Base-by-base conservation (phyloP, 2,888 invertebrate species). In the Ornithoptera priamus region DNA sequence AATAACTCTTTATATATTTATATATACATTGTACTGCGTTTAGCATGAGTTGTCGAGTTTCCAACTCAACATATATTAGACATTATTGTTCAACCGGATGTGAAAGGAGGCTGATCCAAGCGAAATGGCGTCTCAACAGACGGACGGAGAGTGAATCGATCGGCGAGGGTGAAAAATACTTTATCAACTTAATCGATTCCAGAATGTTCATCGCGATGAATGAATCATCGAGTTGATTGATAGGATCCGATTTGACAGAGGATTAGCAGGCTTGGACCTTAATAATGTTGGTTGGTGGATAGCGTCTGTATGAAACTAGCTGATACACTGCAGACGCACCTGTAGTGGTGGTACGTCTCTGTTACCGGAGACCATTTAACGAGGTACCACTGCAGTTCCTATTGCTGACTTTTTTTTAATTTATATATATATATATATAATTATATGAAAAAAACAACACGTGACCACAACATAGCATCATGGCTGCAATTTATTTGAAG, bases 191-290 rank as follows among this genome's bases (percentile, higher is more conserved):
- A 68, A 68, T 63, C 68, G 24, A 63, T 68, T 58, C 24, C 58
- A 10, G 30, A 30, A 57, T 58, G 57, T 30, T 22, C 64, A n/a
- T 46, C 56, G 22, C 24, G 17, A 59, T 69, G 65, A 65, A 69
- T 46, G 61, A 65, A 69, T 65, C 42, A 56, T 69, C 17, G 36
- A 42, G 36, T n/a, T 61, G 69, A 69, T 69, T 69, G 69, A 69
- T 69, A 24, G 69, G 56, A 61, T 56, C 42, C n/a, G 17, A 56
- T 53, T 56, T 61, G 69, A 69, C 65, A 61, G 65, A 53, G 65
- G 60, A 69, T 61, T 65, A 69, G 65, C 30, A 24, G n/a, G 59
- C 53, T 64, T 65, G 56, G 53, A 18, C 3, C n/a, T 61, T 39
- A n/a, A 5, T 39, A 60, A 60, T 36, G 30, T 60, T 22, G 24